Evolutionary conservation across 1,140 invertebrate species (phyloP), one percentile per base, ranked within the genome.

Genomic region (Zaprionus kolodkinae): DNA sequence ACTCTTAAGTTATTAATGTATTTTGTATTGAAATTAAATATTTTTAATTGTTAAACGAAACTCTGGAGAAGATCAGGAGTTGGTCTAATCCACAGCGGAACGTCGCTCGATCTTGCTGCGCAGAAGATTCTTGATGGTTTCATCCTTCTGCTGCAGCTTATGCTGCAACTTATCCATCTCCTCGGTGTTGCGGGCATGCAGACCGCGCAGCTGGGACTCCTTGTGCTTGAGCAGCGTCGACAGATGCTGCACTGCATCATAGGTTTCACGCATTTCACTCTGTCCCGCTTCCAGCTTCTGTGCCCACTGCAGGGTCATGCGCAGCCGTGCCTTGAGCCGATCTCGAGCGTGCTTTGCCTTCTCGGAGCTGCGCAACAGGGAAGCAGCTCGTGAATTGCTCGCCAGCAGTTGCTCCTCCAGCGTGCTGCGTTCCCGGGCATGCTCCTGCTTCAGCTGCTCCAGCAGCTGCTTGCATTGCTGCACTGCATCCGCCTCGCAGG

Each of bases 381-480:
- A 64, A 11, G 65, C 55, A 0, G 69, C 82, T 30, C 67, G 30
- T 9, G 52, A 59, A 2, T 56, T 68, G 21, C 77, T 76, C 11
- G 79, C 57, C 35, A 77, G 67, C 15, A 83, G 64, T 60, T 90
- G 71, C 3, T 78, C 77, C 63, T 81, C 72, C 6, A 88, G 64
- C 0, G 57, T 11, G 0, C 27, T 71, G 6, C 94, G 79, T 33
- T 96, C 95, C 7, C 85, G 80, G 17, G 94, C 94, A 68, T 96
- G 95, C 70, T 95, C 94, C 33, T 75, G 67, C 72, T 95, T 95
- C 10, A 96, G 79, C 78, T 96, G 94, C 76, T 96, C 95, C 68
- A 95, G 94, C 65, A 95, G 92, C 64, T 93, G 91, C 91, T 94
- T 95, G 65, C 94, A 95, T 79, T 96, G 95, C 59, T 94, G 94